Evolutionary conservation across 2,888 invertebrate genomes (phyloP).

Genomic region (Dioctria linearis): DNA sequence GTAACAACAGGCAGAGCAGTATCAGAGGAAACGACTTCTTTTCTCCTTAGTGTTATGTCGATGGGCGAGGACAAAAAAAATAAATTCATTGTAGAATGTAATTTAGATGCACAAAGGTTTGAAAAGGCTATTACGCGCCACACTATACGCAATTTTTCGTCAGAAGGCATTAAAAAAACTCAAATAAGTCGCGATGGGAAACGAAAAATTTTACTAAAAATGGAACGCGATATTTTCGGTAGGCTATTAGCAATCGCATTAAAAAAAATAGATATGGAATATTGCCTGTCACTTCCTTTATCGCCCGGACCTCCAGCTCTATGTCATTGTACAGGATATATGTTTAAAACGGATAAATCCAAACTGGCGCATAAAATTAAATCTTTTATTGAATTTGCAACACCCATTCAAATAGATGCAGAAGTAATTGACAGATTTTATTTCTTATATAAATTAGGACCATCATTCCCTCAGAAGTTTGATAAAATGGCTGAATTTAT

Average conservation of each 20-base stretch:
- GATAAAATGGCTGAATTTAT: conserved; percentile 56
- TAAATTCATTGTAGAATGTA: conserved; percentile 42
- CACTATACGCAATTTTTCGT: no score
- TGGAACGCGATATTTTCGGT: no score
- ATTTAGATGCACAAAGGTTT: conserved; percentile 10
- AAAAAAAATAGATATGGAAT: no score
- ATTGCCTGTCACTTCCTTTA: no score
- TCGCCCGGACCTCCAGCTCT: no score
- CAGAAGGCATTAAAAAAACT: no score
- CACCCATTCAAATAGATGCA: conserved; percentile 52
- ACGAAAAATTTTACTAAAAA: no score
- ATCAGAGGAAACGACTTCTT: conserved; percentile 55
- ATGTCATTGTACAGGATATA: no score
- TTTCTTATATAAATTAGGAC: conserved; percentile 55
- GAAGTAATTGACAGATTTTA: conserved; percentile 57
- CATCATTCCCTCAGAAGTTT: conserved; percentile 50
- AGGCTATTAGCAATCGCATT: no score
- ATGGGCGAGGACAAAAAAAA: conserved; percentile 12
- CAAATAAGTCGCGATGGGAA: no score
- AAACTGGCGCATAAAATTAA: conserved; percentile 52
- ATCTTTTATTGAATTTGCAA: conserved; percentile 45
- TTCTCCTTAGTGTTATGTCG: conserved; percentile 32
- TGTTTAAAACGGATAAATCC: neutral
- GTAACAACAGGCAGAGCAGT: conserved; percentile 59
- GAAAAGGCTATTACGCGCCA: neutral